phyloP scores from a whole-genome alignment of 2,113 vertebrate genomes.

The Misgurnus mizolepis region DNA sequence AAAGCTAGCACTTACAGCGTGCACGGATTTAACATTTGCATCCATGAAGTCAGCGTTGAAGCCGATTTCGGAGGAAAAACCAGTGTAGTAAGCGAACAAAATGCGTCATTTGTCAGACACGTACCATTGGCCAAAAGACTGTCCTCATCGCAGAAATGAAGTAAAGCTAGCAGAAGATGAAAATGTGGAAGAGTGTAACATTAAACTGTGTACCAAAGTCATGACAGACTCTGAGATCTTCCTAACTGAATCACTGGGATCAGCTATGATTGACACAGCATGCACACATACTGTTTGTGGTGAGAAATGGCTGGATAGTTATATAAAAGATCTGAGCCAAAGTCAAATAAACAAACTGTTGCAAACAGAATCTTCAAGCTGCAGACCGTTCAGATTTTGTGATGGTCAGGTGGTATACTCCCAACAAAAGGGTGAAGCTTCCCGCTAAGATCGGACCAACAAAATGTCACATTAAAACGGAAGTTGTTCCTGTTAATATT shows the following conservation, averaged over 20 bases:
- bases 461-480: too few relatives aligned
- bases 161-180: conserved; percentile 35
- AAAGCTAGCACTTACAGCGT: too few relatives aligned
- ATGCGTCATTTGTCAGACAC: conserved; percentile 44
- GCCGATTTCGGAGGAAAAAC: too few relatives aligned
- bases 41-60: too few relatives aligned
- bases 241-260: conserved; percentile 17
- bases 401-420: too few relatives aligned
- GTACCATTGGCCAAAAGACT: conserved; percentile 42
- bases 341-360: too few relatives aligned
- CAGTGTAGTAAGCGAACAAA: not conserved
- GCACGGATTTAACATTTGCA: too few relatives aligned
- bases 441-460: not conserved
- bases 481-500: too few relatives aligned
- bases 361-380: too few relatives aligned
- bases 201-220: conserved; percentile 23
- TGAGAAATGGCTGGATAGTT: not conserved
- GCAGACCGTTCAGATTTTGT: not conserved
- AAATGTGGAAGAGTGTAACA: not conserved
- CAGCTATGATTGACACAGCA: conserved; percentile 29
- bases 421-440: not conserved
- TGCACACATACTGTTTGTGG: conserved; percentile 41
- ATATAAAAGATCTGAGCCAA: too few relatives aligned
- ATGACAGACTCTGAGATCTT: conserved; percentile 38
- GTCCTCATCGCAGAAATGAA: conserved; percentile 37